These are phyloP conservation scores for Menidia menidia DNA, from an alignment of 2,797 vertebrate species.

Conservation along the genomic window DNA sequence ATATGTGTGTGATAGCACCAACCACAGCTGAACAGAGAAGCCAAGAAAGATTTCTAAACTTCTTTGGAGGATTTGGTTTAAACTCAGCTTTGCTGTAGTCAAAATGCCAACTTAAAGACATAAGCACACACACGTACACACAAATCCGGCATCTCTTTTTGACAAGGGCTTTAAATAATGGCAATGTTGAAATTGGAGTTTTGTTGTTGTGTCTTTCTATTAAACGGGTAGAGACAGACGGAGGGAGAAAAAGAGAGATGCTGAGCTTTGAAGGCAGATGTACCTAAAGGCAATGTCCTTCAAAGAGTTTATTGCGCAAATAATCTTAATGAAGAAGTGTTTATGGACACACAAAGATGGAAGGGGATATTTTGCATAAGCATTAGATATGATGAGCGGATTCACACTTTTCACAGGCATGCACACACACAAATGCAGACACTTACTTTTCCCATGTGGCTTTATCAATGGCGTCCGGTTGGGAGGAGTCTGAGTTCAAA, in stretches of 20 bases:
- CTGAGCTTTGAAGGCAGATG: slow-evolving; percentile 71
- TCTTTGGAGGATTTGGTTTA: slow-evolving; percentile 78
- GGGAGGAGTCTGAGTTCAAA: slow-evolving; percentile 37
- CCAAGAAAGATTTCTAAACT: slow-evolving; percentile 74
- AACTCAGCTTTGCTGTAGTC: slow-evolving; percentile 62
- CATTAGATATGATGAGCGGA: slow-evolving; percentile 50
- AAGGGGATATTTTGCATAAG: slow-evolving; percentile 59
- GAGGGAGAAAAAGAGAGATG: slow-evolving; percentile 51
- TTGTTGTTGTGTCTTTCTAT: slow-evolving; percentile 62
- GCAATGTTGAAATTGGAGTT: slow-evolving; percentile 65
- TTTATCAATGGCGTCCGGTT: slow-evolving; percentile 27
- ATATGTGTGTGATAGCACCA: slow-evolving; percentile 70
- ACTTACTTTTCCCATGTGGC: slow-evolving; percentile 30
- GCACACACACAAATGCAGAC: slow-evolving; percentile 9
- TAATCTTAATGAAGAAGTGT: slow-evolving; percentile 70
- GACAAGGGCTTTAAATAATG: slow-evolving; percentile 58
- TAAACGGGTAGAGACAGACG: slow-evolving; percentile 55
- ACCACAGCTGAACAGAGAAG: slow-evolving; percentile 69
- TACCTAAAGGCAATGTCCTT: slow-evolving; percentile 79
- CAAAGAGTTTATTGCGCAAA: slow-evolving; percentile 71
- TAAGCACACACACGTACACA: slow-evolving; percentile 9
- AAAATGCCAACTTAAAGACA: slow-evolving; percentile 64
- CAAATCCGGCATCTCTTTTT: slow-evolving; percentile 7
- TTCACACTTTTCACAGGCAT: slow-evolving; percentile 33
- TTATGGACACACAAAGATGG: slow-evolving; percentile 52